phyloP scores from a whole-genome alignment of 2,888 invertebrate species.

The Meta bourneti region DNA sequence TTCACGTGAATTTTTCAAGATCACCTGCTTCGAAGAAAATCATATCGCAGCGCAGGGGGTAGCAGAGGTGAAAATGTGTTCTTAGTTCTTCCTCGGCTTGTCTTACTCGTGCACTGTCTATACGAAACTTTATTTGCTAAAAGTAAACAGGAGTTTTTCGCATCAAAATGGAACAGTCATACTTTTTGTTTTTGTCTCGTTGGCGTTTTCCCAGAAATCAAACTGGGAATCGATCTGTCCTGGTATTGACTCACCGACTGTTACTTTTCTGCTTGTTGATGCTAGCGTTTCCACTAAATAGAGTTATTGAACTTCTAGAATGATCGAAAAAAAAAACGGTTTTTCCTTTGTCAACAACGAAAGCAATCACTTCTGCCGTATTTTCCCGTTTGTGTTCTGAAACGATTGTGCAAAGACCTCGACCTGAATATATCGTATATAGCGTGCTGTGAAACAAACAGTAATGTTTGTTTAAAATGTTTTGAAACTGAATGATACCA shows the following conservation, averaged over 20 bases:
- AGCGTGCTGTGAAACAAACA: background rate
- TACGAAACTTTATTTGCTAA: no score
- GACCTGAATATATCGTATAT: background rate
- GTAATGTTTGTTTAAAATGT: background rate
- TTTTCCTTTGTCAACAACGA: background rate
- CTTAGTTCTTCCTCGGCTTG: no score
- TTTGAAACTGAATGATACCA: background rate
- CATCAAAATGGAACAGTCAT: background rate
- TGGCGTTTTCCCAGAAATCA: background rate
- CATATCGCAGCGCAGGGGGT: background rate
- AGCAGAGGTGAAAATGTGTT: background rate
- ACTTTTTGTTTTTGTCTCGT: background rate
- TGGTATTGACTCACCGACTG: background rate
- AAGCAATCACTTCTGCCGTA: background rate
- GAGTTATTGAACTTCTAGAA: conserved; percentile 1
- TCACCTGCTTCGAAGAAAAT: background rate
- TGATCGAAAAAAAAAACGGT: background rate
- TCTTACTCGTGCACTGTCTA: no score
- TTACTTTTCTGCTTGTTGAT: background rate
- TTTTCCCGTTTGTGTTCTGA: background rate
- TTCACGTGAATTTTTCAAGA: background rate
- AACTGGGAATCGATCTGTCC: background rate
- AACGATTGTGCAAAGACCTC: background rate
- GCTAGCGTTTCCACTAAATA: background rate
- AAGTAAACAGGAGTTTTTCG: background rate